Evolutionary conservation across 2,888 invertebrate genomes (phyloP), one percentile per base, ranked within the genome.

Genomic region (Ashinkailepas kermadecensis): DNA sequence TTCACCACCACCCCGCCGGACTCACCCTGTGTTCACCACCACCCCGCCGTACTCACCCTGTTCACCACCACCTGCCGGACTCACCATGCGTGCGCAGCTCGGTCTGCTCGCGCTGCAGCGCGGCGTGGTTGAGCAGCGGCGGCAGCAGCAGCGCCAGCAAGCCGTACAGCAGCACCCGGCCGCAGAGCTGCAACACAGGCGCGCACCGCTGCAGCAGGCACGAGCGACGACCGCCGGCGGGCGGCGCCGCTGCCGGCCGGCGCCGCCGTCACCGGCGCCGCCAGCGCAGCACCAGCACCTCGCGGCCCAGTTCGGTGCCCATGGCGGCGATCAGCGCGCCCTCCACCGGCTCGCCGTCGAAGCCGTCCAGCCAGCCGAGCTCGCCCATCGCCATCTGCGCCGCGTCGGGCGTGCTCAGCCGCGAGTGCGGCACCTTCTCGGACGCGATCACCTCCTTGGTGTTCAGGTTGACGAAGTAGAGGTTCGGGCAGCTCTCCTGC

Each of bases 361-460:
- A 79, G 58, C 84, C 83, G 81, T 84, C 81, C 57, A 84, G 74
- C 84, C 84, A 84, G 25, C 82, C 80, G 15, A 80, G 80, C 39
- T 82, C 82, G 39, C 82, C 84, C n/a, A 84, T 82, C 39, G 82
- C 82, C 23, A 84, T 39, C 81, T 84, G 84, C 21, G 84, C 82
- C 21, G 83, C 84, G 82, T 84, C 84, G 54, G 84, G 84, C n/a
- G 84, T 84, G 12, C 82, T 82, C 82, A 84, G 82, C n/a, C 84
- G 83, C 81, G 57, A 83, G 58, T 79, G 79, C 15, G 79, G 79
- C 79, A 79, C 79, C 79, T 79, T 57, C 57, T 79, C 58, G 25
- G 58, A 59, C 6, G 58, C 79, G n/a, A 79, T 59, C 79, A 79
- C 79, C 79, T 79, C 79, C 58, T 59, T 59, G 15, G 58, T 58